A percentile compares a stretch with the other conserved stretches of the same genome.
Conservation (phyloP, 2,797 vertebrate species). For the Trematomus bernacchii region DNA sequence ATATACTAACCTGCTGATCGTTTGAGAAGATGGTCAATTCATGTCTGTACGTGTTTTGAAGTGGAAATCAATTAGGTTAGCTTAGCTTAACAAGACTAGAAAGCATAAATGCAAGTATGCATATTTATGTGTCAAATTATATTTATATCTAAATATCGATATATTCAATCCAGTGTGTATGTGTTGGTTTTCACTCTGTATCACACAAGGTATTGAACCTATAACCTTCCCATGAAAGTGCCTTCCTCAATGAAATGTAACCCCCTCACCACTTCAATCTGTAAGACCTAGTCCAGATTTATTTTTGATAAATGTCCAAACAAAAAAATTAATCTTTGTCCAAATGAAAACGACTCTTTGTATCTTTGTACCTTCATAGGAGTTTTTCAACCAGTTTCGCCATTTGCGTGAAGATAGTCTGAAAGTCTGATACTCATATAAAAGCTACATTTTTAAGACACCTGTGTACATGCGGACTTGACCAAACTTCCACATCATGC, state of each 20-base stretch:
- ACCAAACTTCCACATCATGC: too few relatives aligned
- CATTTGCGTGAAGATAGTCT: too few relatives aligned
- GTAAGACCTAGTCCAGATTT: too few relatives aligned
- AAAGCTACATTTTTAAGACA: too few relatives aligned
- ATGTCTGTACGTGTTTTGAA: neutral
- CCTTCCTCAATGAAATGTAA: neutral
- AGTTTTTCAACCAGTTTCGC: too few relatives aligned
- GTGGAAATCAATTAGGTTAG: constrained; percentile 7
- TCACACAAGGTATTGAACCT: neutral
- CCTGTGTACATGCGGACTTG: too few relatives aligned
- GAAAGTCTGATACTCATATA: too few relatives aligned
- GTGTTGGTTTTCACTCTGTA: neutral
- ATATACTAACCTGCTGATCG: neutral
- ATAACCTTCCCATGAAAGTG: neutral
- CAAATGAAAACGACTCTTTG: too few relatives aligned
- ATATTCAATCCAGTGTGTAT: neutral
- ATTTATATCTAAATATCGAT: too few relatives aligned
- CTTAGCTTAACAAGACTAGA: neutral
- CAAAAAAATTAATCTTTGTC: too few relatives aligned
- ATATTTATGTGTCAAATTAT: neutral
- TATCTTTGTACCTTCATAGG: too few relatives aligned
- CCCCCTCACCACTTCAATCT: neutral
- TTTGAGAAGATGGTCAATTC: neutral
- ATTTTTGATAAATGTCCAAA: too few relatives aligned
- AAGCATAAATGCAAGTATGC: neutral